Evolutionary conservation across 2,797 vertebrate genomes (phyloP).

Genomic region (Monodelphis domestica): DNA sequence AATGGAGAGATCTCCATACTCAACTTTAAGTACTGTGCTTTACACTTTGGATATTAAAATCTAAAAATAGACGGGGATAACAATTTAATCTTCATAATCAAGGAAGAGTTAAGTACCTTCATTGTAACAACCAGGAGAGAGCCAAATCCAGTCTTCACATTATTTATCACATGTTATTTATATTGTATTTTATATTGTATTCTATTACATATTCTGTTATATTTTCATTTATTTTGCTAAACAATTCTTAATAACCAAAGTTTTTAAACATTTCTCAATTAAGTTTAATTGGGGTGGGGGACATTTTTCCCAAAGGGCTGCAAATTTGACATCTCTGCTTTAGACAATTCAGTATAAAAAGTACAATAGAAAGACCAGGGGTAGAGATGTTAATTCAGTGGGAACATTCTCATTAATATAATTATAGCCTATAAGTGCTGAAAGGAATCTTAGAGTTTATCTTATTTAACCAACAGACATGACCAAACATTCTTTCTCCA

Average conservation of each 20-base stretch:
- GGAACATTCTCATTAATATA: neutral
- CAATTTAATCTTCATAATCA: too few relatives aligned
- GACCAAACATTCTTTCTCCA: neutral
- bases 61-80: too few relatives aligned
- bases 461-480: neutral
- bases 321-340: neutral
- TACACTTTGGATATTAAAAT: too few relatives aligned
- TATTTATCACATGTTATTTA: too few relatives aligned
- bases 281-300: neutral
- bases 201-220: too few relatives aligned
- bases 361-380: neutral
- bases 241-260: neutral
- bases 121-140: too few relatives aligned
- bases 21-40: too few relatives aligned
- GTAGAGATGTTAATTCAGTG: neutral
- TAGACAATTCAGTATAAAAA: neutral
- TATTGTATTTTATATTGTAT: too few relatives aligned
- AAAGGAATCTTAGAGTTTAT: neutral
- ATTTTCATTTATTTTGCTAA: neutral
- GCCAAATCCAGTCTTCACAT: too few relatives aligned
- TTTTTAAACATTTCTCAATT: neutral
- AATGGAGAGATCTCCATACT: too few relatives aligned
- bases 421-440: neutral
- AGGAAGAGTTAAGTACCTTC: too few relatives aligned
- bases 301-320: neutral